phyloP scores from a whole-genome alignment of 1,140 invertebrate species.

The Diploscapter pachys region DNA sequence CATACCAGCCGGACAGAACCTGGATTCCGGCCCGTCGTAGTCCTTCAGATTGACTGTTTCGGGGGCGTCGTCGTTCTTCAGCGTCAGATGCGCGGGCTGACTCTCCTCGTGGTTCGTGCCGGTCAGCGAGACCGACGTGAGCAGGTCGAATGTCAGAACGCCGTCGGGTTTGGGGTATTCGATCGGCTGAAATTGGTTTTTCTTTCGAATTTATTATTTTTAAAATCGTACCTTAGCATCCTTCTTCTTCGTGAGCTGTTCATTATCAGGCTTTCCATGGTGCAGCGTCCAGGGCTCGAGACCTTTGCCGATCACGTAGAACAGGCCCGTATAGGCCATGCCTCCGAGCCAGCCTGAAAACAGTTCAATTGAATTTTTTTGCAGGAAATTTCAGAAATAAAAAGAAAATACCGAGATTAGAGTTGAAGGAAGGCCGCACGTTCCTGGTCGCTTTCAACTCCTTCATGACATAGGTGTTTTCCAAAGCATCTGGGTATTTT shows the following conservation, averaged over 20 bases:
- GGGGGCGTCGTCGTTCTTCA: conserved; percentile 83
- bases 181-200: conserved; percentile 70
- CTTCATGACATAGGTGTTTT: conserved; percentile 86
- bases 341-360: conserved; percentile 81
- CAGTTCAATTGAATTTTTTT: too few relatives aligned
- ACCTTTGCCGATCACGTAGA: conserved; percentile 75
- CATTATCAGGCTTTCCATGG: conserved; percentile 70
- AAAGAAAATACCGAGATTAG: conserved; percentile 18
- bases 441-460: conserved; percentile 85
- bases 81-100: conserved; percentile 91
- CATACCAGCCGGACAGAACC: conserved; percentile 94
- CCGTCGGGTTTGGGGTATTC: conserved; percentile 97
- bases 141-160: conserved; percentile 86
- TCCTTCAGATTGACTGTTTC: conserved; percentile 78
- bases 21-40: conserved; percentile 88
- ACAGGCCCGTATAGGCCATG: conserved; percentile 81
- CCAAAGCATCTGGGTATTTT: conserved; percentile 72
- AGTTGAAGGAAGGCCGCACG: conserved; percentile 88
- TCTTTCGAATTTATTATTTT: not conserved
- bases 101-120: conserved; percentile 96
- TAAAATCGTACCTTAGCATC: conserved; percentile 30
- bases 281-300: conserved; percentile 67
- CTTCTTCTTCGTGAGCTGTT: conserved; percentile 80
- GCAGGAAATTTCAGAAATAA: not conserved
- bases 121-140: conserved; percentile 91